These are phyloP conservation scores for Adelognathus sp. DNA, from an alignment of 2,888 invertebrate genomes.

Conservation along the genomic window DNA sequence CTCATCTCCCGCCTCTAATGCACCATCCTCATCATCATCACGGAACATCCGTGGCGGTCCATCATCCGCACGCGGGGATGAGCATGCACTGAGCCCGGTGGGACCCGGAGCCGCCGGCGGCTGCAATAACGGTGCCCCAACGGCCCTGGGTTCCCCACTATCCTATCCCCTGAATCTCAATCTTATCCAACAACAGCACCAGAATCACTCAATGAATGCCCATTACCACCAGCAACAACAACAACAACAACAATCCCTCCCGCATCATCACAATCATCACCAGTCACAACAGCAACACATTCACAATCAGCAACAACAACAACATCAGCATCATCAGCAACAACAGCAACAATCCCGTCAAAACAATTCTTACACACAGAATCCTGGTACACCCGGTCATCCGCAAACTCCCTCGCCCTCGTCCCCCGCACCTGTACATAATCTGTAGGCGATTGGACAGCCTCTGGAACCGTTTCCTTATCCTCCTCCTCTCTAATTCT, in stretches of 20 bases:
- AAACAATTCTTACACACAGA: constrained; percentile 75
- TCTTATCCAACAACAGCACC: constrained; percentile 75
- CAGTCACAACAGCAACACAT: constrained; percentile 70
- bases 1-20: constrained; percentile 86
- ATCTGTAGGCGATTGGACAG: constrained; percentile 73
- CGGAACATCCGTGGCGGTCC: constrained; percentile 79
- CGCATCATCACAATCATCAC: constrained; percentile 67
- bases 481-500: constrained; percentile 33
- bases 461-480: constrained; percentile 25
- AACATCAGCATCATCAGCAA: constrained; percentile 65
- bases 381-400: constrained; percentile 77
- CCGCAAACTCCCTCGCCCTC: constrained; percentile 79
- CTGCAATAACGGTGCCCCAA: constrained; percentile 78
- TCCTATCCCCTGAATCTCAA: constrained; percentile 80
- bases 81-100: constrained; percentile 91
- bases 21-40: constrained; percentile 82
- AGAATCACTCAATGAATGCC: constrained; percentile 68
- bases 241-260: constrained; percentile 59
- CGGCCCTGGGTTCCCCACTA: constrained; percentile 80
- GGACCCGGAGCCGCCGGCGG: constrained; percentile 83
- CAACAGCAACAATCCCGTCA: constrained; percentile 68
- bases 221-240: constrained; percentile 65
- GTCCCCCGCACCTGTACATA: constrained; percentile 81
- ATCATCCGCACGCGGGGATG: constrained; percentile 81
- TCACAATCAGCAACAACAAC: constrained; percentile 72